Evolutionary conservation across 2,113 vertebrate species (phyloP).

Genomic region (Chrysemys picta): DNA sequence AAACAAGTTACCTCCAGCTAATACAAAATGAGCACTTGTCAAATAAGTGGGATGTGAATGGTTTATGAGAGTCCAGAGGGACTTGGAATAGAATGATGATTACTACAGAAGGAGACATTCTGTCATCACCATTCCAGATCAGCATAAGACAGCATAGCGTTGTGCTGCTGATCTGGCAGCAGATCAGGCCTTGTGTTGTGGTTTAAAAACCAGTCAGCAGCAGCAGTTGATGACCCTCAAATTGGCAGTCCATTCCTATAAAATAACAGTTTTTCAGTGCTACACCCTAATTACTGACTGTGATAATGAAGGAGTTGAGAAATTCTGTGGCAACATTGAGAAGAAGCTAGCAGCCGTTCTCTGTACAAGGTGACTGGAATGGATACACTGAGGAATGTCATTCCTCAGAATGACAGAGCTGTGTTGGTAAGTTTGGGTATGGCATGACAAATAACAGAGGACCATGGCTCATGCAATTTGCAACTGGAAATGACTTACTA

Average conservation of each 20-base stretch:
- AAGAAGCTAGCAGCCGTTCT: background rate
- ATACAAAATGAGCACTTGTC: background rate
- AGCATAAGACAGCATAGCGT: background rate
- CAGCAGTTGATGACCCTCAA: background rate
- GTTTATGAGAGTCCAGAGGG: background rate
- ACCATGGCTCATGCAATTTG: background rate
- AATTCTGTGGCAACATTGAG: background rate
- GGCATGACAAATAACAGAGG: background rate
- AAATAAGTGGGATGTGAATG: background rate
- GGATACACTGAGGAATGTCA: background rate
- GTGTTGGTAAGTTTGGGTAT: background rate
- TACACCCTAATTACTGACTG: background rate
- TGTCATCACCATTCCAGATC: too few species aligned
- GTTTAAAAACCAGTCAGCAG: background rate
- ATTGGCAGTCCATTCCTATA: background rate
- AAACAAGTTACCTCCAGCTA: background rate
- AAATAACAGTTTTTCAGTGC: background rate
- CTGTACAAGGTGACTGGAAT: background rate
- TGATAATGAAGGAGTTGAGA: background rate
- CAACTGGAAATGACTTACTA: background rate
- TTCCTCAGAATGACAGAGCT: background rate
- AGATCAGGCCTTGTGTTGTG: background rate
- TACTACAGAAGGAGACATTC: background rate
- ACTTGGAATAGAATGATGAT: background rate
- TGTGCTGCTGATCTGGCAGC: background rate